These are phyloP conservation scores for Caenorhabditis drosophilae DNA, from an alignment of 2,888 invertebrate genomes.

Conservation along the genomic window DNA sequence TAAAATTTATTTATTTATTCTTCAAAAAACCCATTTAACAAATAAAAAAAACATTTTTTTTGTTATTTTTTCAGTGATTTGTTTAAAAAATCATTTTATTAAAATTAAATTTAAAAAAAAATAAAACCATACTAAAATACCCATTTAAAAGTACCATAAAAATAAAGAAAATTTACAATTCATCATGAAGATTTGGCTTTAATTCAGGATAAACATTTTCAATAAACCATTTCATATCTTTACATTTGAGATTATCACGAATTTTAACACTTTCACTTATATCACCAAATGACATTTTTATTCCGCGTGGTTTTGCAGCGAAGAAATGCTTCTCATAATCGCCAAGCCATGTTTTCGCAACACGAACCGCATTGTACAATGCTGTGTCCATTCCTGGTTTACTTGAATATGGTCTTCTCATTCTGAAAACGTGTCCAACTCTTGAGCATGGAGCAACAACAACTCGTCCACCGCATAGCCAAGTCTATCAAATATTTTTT, in stretches of 20 bases:
- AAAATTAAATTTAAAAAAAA: neutral
- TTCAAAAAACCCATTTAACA: neutral
- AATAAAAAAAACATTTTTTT: neutral
- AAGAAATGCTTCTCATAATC: slow-evolving; percentile 70
- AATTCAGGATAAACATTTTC: slow-evolving; percentile 82
- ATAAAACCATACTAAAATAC: neutral
- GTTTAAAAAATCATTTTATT: neutral
- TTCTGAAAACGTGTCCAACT: slow-evolving; percentile 96
- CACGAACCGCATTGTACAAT: slow-evolving; percentile 92
- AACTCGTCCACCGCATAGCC: slow-evolving; percentile 94
- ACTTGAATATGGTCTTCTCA: slow-evolving; percentile 88
- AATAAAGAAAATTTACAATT: slow-evolving; percentile 10
- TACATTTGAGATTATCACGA: slow-evolving; percentile 80
- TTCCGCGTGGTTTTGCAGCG: slow-evolving; percentile 74
- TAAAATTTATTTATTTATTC: neutral
- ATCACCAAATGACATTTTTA: slow-evolving; percentile 77
- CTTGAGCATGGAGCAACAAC: slow-evolving; percentile 94
- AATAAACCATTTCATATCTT: slow-evolving; percentile 86
- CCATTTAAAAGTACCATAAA: slow-evolving; percentile 1
- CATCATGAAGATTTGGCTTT: slow-evolving; percentile 37
- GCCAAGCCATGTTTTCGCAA: slow-evolving; percentile 99
- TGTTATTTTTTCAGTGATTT: neutral
- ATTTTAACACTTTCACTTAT: slow-evolving; percentile 79
- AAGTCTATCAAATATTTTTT: slow-evolving; percentile 72
- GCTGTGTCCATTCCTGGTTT: slow-evolving; percentile 81